Evolutionary conservation across 2,888 invertebrate genomes (phyloP), one percentile per base, ranked within the genome.

Genomic region (Xestoiulus laeticollis): DNA sequence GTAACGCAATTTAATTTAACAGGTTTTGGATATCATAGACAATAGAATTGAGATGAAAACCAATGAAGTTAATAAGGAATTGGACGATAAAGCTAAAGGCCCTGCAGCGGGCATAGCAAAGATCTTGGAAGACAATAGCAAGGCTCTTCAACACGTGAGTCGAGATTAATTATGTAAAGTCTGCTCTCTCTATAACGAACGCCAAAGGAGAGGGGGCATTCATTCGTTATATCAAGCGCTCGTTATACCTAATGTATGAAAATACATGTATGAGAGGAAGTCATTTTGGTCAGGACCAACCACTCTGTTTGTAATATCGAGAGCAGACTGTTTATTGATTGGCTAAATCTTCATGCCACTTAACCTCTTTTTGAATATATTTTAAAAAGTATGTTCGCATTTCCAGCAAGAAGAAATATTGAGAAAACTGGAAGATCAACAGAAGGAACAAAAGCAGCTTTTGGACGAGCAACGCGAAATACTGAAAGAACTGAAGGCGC

Each of bases 351-450:
- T n/a, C n/a, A n/a, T n/a, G n/a, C n/a, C n/a, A n/a, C n/a, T n/a
- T n/a, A n/a, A n/a, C n/a, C n/a, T n/a, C n/a, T n/a, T n/a, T n/a
- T n/a, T n/a, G 1, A 8, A 38, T 38, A 38, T 48, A 48, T 48
- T 48, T 19, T 48, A 2, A 48, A 48, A 82, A 14, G 19, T 16
- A 38, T 32, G 1, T 87, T 82, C 83, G 1, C 32, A 86, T 38
- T 48, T 30, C 91, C 92, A 92, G 88, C 86, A 86, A 86, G 92
- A 92, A 89, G 92, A 94, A 90, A 91, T 95, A 14, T 92, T 95
- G 48, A 94, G 94, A 91, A 94, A 94, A 26, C 93, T 96, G 30
- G 94, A 95, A 91, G 94, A 94, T 90, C 95, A 95, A 89, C 94
- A 95, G 88, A 93, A 94, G 91, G 94, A 95, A 90, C 95, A 95